These are phyloP conservation scores for Tretioscincus oriximinensis DNA, from an alignment of 2,113 vertebrate species.

Conservation along the genomic window DNA sequence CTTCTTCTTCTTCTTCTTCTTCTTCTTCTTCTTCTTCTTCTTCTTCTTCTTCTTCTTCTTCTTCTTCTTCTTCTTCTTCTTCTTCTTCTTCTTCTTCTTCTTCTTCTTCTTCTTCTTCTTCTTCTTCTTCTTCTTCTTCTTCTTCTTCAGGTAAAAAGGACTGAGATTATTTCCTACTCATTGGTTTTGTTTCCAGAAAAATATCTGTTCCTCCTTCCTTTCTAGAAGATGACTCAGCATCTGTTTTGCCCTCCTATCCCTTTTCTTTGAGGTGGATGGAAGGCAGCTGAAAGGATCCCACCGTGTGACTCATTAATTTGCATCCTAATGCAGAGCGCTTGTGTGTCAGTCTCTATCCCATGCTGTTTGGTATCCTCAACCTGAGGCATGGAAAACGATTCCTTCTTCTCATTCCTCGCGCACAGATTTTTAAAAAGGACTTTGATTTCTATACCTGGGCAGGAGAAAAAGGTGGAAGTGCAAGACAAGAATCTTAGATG, in stretches of 20 bases:
- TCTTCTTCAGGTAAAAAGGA: neutral
- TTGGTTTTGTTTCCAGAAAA: neutral
- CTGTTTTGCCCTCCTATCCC: neutral
- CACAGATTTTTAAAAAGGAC: neutral
- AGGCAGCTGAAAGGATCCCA: neutral
- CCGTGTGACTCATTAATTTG: neutral
- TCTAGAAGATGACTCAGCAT: conserved; percentile 5
- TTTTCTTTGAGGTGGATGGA: neutral
- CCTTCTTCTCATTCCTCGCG: too few relatives aligned
- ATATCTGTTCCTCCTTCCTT: neutral
- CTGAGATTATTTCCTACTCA: neutral
- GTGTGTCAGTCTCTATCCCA: neutral
- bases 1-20: too few relatives aligned
- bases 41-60: too few relatives aligned
- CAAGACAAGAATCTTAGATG: conserved; percentile 6
- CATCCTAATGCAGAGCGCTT: conserved; percentile 7
- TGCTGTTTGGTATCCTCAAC: conserved; percentile 6
- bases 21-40: too few relatives aligned
- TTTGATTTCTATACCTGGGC: conserved; percentile 18
- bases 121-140: too few relatives aligned
- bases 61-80: too few relatives aligned
- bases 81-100: too few relatives aligned
- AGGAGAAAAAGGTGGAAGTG: conserved; percentile 20
- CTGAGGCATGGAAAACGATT: conserved; percentile 13
- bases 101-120: too few relatives aligned